A percentile compares a stretch with the other conserved stretches of the same genome.
phyloP scores from a whole-genome alignment of 2,113 vertebrate species.

The Semnornis frantzii region DNA sequence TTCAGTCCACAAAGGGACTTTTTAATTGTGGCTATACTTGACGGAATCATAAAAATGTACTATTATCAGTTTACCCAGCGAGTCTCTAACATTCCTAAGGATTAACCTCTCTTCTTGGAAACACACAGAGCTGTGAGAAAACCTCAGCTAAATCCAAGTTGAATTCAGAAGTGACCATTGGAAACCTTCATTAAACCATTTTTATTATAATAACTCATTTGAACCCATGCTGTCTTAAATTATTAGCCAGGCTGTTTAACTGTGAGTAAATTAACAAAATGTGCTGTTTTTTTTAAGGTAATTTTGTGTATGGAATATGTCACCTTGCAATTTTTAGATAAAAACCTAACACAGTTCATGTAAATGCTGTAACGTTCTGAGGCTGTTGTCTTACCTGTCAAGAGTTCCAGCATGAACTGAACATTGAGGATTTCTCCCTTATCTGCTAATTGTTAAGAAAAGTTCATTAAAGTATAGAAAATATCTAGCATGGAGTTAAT shows the following conservation, averaged over 20 bases:
- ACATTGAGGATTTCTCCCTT: background rate
- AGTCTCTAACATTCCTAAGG: conserved; percentile 54
- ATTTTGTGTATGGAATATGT: background rate
- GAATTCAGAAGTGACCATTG: conserved; percentile 20
- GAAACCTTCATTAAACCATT: conserved; percentile 25
- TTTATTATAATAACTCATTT: conserved; percentile 9
- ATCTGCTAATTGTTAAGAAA: background rate
- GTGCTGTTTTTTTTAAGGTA: background rate
- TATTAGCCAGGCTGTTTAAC: background rate
- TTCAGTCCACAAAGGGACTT: conserved; percentile 45
- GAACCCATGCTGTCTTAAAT: background rate
- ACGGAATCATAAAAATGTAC: conserved; percentile 62
- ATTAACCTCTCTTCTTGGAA: conserved; percentile 49
- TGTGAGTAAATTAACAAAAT: background rate
- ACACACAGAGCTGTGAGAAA: conserved; percentile 43
- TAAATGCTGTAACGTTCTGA: background rate
- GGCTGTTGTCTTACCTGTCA: background rate
- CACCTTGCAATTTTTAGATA: background rate
- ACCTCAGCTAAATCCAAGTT: conserved; percentile 28
- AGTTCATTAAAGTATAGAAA: background rate
- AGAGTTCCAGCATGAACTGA: background rate
- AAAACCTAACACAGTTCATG: background rate
- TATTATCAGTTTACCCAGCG: conserved; percentile 60
- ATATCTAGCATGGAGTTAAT: background rate
- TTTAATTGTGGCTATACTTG: conserved; percentile 61